Evolutionary conservation across 2,888 invertebrate species (phyloP), one percentile per base, ranked within the genome.

Genomic region (Dicranocentrus wangi): DNA sequence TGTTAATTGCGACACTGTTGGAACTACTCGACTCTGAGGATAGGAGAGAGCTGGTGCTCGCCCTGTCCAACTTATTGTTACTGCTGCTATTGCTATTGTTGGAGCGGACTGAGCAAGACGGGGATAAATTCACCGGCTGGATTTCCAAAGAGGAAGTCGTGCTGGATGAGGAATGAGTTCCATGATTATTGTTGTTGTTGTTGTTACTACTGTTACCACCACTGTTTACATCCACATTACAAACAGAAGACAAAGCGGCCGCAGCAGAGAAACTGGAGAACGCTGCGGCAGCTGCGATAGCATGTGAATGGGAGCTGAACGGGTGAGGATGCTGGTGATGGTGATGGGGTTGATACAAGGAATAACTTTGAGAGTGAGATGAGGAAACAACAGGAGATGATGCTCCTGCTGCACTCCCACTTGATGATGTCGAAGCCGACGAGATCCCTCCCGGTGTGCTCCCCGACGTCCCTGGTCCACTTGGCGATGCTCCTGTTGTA

Each of bases 241-340:
- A 65, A 3, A 71, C 71, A 13, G 63, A 65, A 1, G 78, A 78
- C 1, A 82, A 55, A 2, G 78, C 78, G 10, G 78, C 78, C n/a
- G 78, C 78, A 25, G 82, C 79, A 21, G 80, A 82, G n/a, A 80
- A 76, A 47, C 71, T 82, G 47, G 82, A 80, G 63, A 82, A 82
- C 27, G 82, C 82, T 47, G 82, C 82, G 23, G 82, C 82, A 13
- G 80, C 82, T 5, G 70, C 78, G 25, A 82, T 72, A 8, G 82
- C 72, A 32, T 70, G 69, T 2, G 77, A 32, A 68, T 58, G 66
- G 2, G 69, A 25, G 55, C 53, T 68, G 32, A 63, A 61, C 13
- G 69, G 71, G 42, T 72, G 68, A 66, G 55, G 66, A 8, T 66
- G 71, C n/a, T 66, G 71, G 25, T 65, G 80, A 23, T 75, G 70